phyloP scores from a whole-genome alignment of 1,140 invertebrate genomes.

The Oryctes rhinoceros region DNA sequence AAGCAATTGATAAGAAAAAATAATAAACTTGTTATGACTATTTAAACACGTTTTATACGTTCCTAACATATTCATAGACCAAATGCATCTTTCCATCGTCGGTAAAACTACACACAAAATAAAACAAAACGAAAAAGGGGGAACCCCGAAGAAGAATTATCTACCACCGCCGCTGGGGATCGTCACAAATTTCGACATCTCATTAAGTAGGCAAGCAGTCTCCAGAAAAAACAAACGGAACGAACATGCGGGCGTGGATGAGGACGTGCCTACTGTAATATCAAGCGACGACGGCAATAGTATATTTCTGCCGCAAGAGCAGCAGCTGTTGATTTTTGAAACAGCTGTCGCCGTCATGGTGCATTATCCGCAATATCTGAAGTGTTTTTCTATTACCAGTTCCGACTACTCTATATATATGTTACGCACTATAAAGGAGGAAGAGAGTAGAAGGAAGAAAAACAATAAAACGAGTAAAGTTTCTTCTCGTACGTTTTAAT shows the following conservation, averaged over 20 bases:
- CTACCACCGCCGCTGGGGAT: constrained; percentile 12
- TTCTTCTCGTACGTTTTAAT: constrained; percentile 11
- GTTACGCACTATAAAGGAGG: neutral
- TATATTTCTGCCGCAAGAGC: constrained; percentile 17
- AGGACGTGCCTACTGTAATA: constrained; percentile 13
- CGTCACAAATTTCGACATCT: constrained; percentile 21
- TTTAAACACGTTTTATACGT: no score
- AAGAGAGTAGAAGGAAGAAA: neutral
- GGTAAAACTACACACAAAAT: neutral
- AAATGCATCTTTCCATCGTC: no score
- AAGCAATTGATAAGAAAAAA: no score
- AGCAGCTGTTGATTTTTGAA: constrained; percentile 18
- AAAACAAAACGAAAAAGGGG: neutral
- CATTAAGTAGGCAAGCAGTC: constrained; percentile 21
- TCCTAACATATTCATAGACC: no score
- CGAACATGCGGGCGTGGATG: constrained; percentile 11
- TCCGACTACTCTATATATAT: constrained; percentile 4
- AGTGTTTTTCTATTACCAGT: constrained; percentile 18
- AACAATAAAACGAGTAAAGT: neutral
- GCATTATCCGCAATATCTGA: constrained; percentile 21
- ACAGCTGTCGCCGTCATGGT: constrained; percentile 20
- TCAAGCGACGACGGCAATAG: neutral
- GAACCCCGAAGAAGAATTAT: constrained; percentile 8
- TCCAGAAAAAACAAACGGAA: constrained; percentile 12
- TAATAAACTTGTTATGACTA: no score